Evolutionary conservation across 2,113 vertebrate genomes (phyloP), one percentile per base, ranked within the genome.

Genomic region (Dicrurus megarhynchus): DNA sequence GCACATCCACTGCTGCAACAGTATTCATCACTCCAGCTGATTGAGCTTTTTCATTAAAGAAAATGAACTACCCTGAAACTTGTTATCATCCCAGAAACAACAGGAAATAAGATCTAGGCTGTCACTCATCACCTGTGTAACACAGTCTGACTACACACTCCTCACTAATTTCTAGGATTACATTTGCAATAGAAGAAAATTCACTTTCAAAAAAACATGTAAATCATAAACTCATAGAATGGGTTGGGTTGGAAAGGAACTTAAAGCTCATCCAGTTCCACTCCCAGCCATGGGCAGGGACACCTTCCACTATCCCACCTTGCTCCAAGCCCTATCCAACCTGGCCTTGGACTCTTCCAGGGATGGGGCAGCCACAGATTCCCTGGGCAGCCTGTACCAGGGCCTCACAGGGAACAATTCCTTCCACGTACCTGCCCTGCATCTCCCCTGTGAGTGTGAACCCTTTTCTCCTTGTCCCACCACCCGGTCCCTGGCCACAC

Each of bases 391-490:
- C 30, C n/a, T 47, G 42, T 20, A 53, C 52, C 44, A 59, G 52
- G 10, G 26, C 27, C 50, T 37, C 11, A 0, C 20, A 33, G 20
- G 44, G 44, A 49, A 21, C 10, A 33, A 11, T 6, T 42, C 13
- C 23, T 53, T 9, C 30, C 24, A 0, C 2, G 1, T 0, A 15
- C 0, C 2, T 6, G 7, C 49, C 47, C n/a, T 1, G 7, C 7
- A 47, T 2, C 3, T 47, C 19, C 23, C 16, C 8, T 16, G 32
- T 22, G 30, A 23, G 30, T 10, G 4, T 7, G 26, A 49, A 28
- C 14, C 30, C 23, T 3, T 4, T 32, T 9, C 27, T 20, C 22
- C 13, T 1, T 5, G 12, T 16, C 23, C 42, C 16, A 3, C 0
- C 41, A 3, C 16, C 1, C 17, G 16, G 44, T 1, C 21, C 56